Evolutionary conservation across 2,113 vertebrate species (phyloP), one percentile per base, ranked within the genome.

Genomic region (Lipophrys pholis): DNA sequence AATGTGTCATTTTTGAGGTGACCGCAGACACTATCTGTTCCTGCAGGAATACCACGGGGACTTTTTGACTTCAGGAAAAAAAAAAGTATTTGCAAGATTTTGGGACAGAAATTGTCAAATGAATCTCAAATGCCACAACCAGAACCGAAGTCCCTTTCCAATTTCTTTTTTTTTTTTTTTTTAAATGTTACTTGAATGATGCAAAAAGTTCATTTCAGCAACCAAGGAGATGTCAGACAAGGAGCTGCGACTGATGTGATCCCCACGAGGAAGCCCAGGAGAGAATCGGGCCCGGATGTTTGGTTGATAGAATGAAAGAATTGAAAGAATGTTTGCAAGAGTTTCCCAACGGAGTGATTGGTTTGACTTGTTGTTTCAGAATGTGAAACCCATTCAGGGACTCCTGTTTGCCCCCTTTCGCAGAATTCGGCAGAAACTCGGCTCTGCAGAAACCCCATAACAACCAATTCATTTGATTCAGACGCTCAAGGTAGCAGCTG

Each of bases 1-100:
- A 69, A 66, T 66, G 72, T 72, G 11, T 48, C 38, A 49, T 75
- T 80, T 69, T 30, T 68, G 4, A 8, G 73, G 73, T 46, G 40
- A 17, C 72, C 50, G 5, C 41, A 50, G 62, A 59, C 21, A 1
- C 21, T 46, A 1, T 42, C 2, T 35, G 50, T 65, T 15, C 53
- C 39, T 39, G 63, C 9, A 50, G 54, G 43, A 68, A 77, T 51
- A 63, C 42, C 54, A 35, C 40, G 17, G 35, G 6, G 12, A 48
- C 21, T 30, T 30, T 30, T 30, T 30, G 21, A 30, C 21, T 30
- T 4, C 21, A 30, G 21, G 3, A 73, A 55, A 36, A 51, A 48
- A 53, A 73, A 71, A 55, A 0, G 1, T 21, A n/a, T 30, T 17
- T 14, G 51, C 11, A 11, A 58, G 54, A 61, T 70, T 70, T 50